Percentiles rank a stretch among this genome's conserved stretches.
These are phyloP conservation scores for Petrocephalus microphthalmus DNA, from an alignment of 2,113 vertebrate species.

Conservation along the genomic window DNA sequence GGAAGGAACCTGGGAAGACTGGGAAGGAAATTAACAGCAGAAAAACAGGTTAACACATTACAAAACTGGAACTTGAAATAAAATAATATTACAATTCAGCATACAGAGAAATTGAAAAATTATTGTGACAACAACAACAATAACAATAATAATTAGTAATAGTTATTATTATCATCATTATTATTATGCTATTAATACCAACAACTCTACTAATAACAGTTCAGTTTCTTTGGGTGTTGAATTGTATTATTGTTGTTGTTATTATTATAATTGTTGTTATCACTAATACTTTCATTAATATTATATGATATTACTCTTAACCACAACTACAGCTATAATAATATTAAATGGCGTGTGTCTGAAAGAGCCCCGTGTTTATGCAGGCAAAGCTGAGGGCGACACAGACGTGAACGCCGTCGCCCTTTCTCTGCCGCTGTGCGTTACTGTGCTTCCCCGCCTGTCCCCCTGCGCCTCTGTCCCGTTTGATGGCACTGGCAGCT, in stretches of 20 bases:
- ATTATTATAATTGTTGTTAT: too few species aligned
- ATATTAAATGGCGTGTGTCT: not conserved
- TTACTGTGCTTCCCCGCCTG: not conserved
- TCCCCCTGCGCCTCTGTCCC: not conserved
- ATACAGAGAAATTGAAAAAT: not conserved
- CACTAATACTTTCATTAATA: not conserved
- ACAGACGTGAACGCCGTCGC: not conserved
- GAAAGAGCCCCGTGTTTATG: not conserved
- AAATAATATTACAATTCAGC: not conserved
- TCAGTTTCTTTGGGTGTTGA: too few species aligned
- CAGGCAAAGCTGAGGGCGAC: not conserved
- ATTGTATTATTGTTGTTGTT: not conserved
- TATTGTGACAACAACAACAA: not conserved
- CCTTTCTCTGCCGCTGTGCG: not conserved
- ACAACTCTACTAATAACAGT: not conserved
- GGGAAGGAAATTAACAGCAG: not conserved
- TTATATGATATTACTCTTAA: not conserved
- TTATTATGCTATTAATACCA: too few species aligned
- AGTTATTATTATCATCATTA: too few species aligned
- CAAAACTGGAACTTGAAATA: not conserved
- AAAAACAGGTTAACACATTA: not conserved
- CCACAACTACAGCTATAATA: not conserved
- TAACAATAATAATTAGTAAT: not conserved
- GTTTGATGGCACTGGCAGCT: not conserved
- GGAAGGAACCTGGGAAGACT: too few species aligned